phyloP scores from a whole-genome alignment of 1,140 invertebrate species.

The Sinonovacula constricta region DNA sequence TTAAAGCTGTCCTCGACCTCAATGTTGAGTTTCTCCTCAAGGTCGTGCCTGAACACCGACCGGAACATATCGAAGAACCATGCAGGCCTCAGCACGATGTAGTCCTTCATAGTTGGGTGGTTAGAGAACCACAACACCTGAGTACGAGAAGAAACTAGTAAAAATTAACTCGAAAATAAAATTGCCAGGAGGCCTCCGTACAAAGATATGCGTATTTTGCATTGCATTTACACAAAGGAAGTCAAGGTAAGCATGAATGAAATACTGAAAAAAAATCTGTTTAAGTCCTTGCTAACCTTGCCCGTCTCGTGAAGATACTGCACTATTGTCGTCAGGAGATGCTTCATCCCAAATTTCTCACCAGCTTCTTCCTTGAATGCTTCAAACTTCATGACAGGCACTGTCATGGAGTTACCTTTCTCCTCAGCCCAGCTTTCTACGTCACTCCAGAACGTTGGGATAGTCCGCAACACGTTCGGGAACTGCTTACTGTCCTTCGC shows the following conservation, averaged over 20 bases:
- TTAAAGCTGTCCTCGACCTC: slow-evolving; percentile 63
- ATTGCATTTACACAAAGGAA: no score
- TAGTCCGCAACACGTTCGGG: slow-evolving; percentile 68
- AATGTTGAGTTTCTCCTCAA: slow-evolving; percentile 54
- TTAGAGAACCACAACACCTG: slow-evolving; percentile 71
- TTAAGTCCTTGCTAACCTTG: slow-evolving; percentile 59
- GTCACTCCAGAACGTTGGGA: slow-evolving; percentile 76
- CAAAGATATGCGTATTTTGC: no score
- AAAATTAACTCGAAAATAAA: background rate
- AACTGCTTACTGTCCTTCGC: slow-evolving; percentile 68
- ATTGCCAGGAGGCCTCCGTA: no score
- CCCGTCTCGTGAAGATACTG: slow-evolving; percentile 74
- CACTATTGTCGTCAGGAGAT: slow-evolving; percentile 65
- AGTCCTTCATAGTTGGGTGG: slow-evolving; percentile 58
- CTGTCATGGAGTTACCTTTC: slow-evolving; percentile 67
- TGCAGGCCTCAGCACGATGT: slow-evolving; percentile 71
- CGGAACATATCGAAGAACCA: slow-evolving; percentile 75
- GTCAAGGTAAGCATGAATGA: no score
- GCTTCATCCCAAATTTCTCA: slow-evolving; percentile 74
- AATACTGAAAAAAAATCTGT: no score
- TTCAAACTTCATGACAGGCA: slow-evolving; percentile 69
- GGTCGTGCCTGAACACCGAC: slow-evolving; percentile 66
- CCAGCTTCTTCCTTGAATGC: slow-evolving; percentile 67
- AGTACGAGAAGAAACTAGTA: background rate
- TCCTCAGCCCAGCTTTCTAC: slow-evolving; percentile 74